phyloP scores from a whole-genome alignment of 2,797 vertebrate genomes.

The Cetoscarus ocellatus region DNA sequence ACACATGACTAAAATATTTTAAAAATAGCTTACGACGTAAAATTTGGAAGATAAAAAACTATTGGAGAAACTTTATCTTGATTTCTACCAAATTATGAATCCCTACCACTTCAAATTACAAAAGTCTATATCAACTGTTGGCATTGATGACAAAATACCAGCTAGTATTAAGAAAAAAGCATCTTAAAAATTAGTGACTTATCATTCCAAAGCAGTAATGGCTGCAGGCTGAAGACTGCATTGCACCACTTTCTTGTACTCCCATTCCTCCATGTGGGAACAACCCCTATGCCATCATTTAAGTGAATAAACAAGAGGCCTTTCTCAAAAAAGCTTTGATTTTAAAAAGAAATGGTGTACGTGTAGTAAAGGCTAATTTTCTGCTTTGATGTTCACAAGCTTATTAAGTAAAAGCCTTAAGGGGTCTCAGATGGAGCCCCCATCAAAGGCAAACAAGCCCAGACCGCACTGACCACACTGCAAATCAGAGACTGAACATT shows the following conservation, averaged over 20 bases:
- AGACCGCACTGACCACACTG: conserved; percentile 51
- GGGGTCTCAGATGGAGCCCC: conserved; percentile 41
- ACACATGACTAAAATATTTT: too few species aligned
- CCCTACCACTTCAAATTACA: too few species aligned
- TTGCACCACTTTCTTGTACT: conserved; percentile 38
- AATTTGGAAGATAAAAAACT: too few species aligned
- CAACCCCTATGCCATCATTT: conserved; percentile 27
- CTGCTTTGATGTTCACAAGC: conserved; percentile 67
- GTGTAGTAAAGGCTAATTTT: conserved; percentile 48
- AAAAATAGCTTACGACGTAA: too few species aligned
- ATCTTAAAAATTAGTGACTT: too few species aligned
- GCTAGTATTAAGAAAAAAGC: too few species aligned
- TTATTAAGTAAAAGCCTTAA: conserved; percentile 59
- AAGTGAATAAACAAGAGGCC: conserved; percentile 42
- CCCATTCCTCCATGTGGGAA: conserved; percentile 24
- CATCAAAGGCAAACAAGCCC: conserved; percentile 62
- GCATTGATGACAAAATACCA: too few species aligned
- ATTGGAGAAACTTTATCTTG: too few species aligned
- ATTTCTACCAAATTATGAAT: too few species aligned
- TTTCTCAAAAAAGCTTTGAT: conserved; percentile 47
- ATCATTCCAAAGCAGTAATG: neutral
- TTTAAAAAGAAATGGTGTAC: conserved; percentile 48
- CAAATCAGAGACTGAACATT: conserved; percentile 23
- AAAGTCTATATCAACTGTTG: too few species aligned
- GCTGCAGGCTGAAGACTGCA: conserved; percentile 26